Percentiles rank a stretch among this genome's conserved stretches.
phyloP scores from a whole-genome alignment of 2,113 vertebrate genomes.

The Dipodomys ordii region DNA sequence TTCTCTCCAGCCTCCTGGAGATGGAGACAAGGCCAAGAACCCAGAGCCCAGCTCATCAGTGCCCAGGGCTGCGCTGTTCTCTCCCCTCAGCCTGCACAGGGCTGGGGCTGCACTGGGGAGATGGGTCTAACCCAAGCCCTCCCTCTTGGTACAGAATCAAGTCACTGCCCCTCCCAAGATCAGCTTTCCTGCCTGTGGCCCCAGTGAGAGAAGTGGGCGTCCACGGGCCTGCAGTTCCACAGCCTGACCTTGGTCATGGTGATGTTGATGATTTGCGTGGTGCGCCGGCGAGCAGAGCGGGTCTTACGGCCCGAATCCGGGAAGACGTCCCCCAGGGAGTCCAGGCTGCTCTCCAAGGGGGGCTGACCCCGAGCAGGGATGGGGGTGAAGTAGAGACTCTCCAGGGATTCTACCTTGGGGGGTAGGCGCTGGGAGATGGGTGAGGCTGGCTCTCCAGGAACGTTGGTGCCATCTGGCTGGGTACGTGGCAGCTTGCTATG shows the following conservation, averaged over 20 bases:
- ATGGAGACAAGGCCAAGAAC: background rate
- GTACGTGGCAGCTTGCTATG: conserved; percentile 86
- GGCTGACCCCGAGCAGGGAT: conserved; percentile 82
- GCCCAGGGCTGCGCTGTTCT: no score
- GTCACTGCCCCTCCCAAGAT: background rate
- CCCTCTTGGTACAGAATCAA: background rate
- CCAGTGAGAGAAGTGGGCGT: background rate
- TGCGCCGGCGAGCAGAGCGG: conserved; percentile 89
- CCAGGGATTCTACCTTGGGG: conserved; percentile 87
- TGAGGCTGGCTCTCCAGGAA: conserved; percentile 86
- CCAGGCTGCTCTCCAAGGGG: conserved; percentile 85
- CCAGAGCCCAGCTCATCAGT: background rate
- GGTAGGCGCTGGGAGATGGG: conserved; percentile 84
- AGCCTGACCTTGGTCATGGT: conserved; percentile 92
- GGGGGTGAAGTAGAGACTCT: conserved; percentile 95
- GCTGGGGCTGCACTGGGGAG: no score
- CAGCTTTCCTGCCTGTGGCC: background rate
- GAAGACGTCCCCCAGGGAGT: conserved; percentile 82
- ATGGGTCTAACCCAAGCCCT: background rate
- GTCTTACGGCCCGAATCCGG: conserved; percentile 86
- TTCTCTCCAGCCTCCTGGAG: background rate
- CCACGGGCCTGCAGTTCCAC: background rate
- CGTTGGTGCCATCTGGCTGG: conserved; percentile 84
- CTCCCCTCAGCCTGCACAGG: background rate
- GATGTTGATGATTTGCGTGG: conserved; percentile 93